These are phyloP conservation scores for Phania funesta DNA, from an alignment of 2,888 invertebrate species.

Conservation along the genomic window DNA sequence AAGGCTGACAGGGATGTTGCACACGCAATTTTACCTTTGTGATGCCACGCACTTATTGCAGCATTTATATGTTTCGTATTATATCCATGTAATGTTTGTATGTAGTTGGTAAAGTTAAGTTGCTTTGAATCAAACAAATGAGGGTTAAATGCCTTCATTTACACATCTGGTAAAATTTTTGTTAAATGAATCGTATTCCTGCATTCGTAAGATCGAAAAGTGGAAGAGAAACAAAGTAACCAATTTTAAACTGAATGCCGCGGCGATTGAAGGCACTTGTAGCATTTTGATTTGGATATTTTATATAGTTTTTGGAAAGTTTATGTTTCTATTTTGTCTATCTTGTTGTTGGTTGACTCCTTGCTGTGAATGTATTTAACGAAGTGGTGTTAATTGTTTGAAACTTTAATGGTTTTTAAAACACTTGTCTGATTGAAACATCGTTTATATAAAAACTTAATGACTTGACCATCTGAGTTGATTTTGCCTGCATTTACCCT, in stretches of 20 bases:
- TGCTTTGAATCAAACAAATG: conserved; percentile 68
- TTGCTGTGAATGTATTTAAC: neutral
- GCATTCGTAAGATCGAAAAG: neutral
- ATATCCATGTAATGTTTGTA: neutral
- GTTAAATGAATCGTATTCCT: conserved; percentile 56
- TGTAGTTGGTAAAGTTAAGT: conserved; percentile 60
- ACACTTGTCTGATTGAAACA: conserved; percentile 51
- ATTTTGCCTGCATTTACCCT: conserved; percentile 4
- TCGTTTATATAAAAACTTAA: conserved; percentile 51
- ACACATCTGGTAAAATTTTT: conserved; percentile 76
- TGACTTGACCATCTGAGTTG: conserved; percentile 61
- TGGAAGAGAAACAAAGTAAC: conserved; percentile 33
- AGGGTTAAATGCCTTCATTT: conserved; percentile 76
- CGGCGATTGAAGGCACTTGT: conserved; percentile 62
- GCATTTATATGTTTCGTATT: conserved; percentile 3
- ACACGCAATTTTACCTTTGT: conserved; percentile 45
- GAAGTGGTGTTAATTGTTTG: conserved; percentile 62
- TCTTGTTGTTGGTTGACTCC: conserved; percentile 1
- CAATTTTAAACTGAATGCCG: conserved; percentile 59
- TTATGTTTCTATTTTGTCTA: conserved; percentile 14
- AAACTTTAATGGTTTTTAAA: conserved; percentile 56
- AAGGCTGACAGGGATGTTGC: conserved; percentile 16
- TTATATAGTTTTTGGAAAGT: neutral
- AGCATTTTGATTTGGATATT: conserved; percentile 18
- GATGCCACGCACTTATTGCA: conserved; percentile 6